Evolutionary conservation across 2,888 invertebrate genomes (phyloP).

Genomic region (Gasteruption jaculator): DNA sequence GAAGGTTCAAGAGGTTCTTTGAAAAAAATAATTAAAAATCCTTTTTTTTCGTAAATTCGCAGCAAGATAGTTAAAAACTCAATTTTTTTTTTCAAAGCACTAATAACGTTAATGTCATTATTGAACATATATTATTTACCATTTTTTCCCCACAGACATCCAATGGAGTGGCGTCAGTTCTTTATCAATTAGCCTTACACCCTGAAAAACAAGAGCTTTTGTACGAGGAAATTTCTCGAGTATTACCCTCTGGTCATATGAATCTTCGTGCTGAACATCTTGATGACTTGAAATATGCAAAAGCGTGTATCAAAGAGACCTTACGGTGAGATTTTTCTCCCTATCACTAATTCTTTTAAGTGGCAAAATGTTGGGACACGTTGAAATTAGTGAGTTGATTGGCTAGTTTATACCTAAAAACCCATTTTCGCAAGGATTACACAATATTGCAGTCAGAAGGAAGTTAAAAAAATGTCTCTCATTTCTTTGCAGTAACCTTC

Average conservation of each 20-base stretch:
- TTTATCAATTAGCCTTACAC: constrained; percentile 67
- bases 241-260: constrained; percentile 52
- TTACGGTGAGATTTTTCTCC: too few relatives aligned
- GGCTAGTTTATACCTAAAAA: too few relatives aligned
- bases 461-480: constrained; percentile 5
- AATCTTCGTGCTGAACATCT: constrained; percentile 57
- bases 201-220: constrained; percentile 64
- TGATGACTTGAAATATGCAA: constrained; percentile 64
- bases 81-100: not conserved
- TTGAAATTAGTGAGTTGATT: too few relatives aligned
- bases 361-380: too few relatives aligned
- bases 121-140: constrained; percentile 14
- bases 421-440: too few relatives aligned
- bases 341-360: too few relatives aligned
- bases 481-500: not conserved
- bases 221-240: constrained; percentile 56
- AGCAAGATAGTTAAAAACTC: not conserved
- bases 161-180: constrained; percentile 68
- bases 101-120: constrained; percentile 3
- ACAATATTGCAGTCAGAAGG: too few relatives aligned
- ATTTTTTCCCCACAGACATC: constrained; percentile 60
- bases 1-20: too few relatives aligned
- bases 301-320: constrained; percentile 72
- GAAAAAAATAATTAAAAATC: constrained; percentile 1
- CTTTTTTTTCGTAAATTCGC: constrained; percentile 2